These are phyloP conservation scores for Rotaria magnacalcarata DNA, from an alignment of 2,888 invertebrate genomes.

Conservation along the genomic window DNA sequence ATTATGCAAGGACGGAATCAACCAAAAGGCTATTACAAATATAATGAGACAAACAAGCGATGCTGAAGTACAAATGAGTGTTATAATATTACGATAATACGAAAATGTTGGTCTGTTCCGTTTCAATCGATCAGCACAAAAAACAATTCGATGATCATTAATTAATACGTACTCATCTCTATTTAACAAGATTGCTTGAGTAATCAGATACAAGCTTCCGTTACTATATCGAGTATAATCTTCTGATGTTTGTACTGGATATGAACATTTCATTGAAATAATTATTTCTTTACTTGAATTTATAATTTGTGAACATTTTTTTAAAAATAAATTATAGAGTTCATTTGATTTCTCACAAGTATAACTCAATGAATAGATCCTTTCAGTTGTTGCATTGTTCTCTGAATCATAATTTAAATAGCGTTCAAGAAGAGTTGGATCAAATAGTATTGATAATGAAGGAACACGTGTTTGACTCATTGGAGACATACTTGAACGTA, in stretches of 20 bases:
- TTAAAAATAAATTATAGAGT: conserved; percentile 14
- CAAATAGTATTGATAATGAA: neutral
- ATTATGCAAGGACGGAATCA: neutral
- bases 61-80: neutral
- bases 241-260: neutral
- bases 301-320: neutral
- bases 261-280: neutral
- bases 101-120: neutral
- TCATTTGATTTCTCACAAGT: neutral
- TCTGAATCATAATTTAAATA: neutral
- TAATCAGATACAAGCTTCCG: neutral
- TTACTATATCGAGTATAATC: neutral
- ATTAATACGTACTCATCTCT: neutral
- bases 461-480: neutral
- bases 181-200: neutral
- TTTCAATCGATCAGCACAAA: neutral
- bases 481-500: neutral
- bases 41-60: neutral
- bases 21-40: neutral
- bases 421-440: neutral
- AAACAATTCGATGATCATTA: neutral
- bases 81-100: neutral
- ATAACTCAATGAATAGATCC: neutral
- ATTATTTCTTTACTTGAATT: neutral
- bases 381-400: neutral